These are phyloP conservation scores for Astreopora myriophthalma DNA, from an alignment of 64 coral and sea anemone genomes.

Conservation along the genomic window DNA sequence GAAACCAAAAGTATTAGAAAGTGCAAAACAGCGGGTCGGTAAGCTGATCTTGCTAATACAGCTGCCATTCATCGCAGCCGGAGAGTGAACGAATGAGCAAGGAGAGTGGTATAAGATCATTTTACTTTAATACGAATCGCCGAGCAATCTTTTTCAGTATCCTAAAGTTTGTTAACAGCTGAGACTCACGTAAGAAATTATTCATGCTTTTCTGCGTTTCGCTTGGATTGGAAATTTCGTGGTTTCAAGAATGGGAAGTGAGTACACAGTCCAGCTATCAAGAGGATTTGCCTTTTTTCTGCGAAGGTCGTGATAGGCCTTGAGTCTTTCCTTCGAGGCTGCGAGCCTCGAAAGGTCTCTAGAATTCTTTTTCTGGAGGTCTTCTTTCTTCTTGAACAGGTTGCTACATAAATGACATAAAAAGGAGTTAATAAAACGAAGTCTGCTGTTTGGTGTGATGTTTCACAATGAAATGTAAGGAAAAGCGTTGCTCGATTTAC, in stretches of 20 bases:
- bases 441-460: too few relatives aligned
- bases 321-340: background rate
- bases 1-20: too few relatives aligned
- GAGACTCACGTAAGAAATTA: background rate
- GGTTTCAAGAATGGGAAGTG: constrained; percentile 10
- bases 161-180: background rate
- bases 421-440: too few relatives aligned
- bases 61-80: too few relatives aligned
- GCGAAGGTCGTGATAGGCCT: background rate
- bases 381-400: background rate
- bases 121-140: too few relatives aligned
- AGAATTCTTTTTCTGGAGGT: background rate
- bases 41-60: too few relatives aligned
- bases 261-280: background rate
- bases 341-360: background rate
- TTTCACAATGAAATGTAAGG: too few relatives aligned
- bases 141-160: too few relatives aligned
- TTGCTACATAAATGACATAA: background rate
- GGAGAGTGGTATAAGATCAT: too few relatives aligned
- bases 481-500: too few relatives aligned
- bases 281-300: background rate
- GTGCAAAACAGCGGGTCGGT: too few relatives aligned
- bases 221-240: background rate
- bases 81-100: too few relatives aligned
- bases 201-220: background rate